These are phyloP conservation scores for Atherix ibis DNA, from an alignment of 2,888 invertebrate genomes.

Conservation along the genomic window DNA sequence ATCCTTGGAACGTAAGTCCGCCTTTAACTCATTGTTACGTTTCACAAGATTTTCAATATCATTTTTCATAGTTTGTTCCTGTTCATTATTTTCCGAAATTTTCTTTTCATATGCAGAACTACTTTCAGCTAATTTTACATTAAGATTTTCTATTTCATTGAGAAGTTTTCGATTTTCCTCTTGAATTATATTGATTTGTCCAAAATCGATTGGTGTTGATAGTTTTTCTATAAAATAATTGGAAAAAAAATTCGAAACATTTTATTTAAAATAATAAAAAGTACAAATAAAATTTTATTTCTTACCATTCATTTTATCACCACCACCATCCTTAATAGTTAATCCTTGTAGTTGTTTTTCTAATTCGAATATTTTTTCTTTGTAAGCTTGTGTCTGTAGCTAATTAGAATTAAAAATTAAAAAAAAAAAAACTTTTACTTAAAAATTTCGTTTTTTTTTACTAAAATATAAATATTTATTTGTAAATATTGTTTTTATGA, in stretches of 20 bases:
- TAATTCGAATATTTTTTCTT: slow-evolving; percentile 26
- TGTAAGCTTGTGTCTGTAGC: slow-evolving; percentile 30
- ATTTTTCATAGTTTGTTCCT: slow-evolving; percentile 15
- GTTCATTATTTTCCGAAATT: not conserved
- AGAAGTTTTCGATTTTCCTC: slow-evolving; percentile 1
- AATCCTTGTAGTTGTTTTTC: slow-evolving; percentile 22
- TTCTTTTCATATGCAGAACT: slow-evolving; percentile 3
- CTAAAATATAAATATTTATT: no score
- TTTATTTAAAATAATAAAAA: not conserved
- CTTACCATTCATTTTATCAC: no score
- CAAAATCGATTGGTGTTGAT: not conserved
- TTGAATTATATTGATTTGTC: not conserved
- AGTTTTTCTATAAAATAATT: slow-evolving; percentile 1
- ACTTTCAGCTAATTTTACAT: not conserved
- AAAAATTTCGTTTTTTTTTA: no score
- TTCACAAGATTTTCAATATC: slow-evolving; percentile 20
- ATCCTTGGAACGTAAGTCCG: slow-evolving; percentile 22
- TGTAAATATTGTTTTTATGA: no score
- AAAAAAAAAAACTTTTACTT: no score
- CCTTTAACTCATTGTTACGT: slow-evolving; percentile 21
- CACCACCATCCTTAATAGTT: no score
- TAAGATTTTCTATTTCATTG: not conserved
- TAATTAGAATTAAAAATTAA: no score
- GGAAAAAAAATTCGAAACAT: not conserved
- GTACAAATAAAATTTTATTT: slow-evolving; percentile 1